Conservation (phyloP, 1,140 invertebrate species). For the Diploscapter pachys region DNA sequence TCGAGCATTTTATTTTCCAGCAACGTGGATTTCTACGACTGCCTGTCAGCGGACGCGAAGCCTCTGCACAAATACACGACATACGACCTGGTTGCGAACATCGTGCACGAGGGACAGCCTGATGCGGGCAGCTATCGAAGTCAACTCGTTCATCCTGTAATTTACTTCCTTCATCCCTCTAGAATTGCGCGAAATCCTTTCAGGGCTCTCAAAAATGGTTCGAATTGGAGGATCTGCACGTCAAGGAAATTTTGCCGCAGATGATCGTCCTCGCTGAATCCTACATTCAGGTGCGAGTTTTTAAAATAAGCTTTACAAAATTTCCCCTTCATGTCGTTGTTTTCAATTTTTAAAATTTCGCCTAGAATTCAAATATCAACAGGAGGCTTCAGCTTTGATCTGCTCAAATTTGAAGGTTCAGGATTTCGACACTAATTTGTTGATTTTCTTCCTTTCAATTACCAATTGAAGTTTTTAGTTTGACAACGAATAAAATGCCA, state of each 20-base stretch:
- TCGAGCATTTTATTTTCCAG: constrained; percentile 62
- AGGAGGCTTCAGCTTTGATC: neutral
- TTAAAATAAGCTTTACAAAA: neutral
- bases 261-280: constrained; percentile 99
- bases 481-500: too few relatives aligned
- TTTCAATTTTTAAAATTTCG: constrained; percentile 29
- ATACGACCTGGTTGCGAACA: constrained; percentile 94
- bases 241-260: constrained; percentile 93
- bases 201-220: constrained; percentile 76
- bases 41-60: constrained; percentile 66
- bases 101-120: constrained; percentile 95
- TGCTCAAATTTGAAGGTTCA: too few relatives aligned
- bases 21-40: constrained; percentile 94
- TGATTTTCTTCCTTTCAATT: too few relatives aligned
- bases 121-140: constrained; percentile 81
- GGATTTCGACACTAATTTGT: too few relatives aligned
- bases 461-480: too few relatives aligned
- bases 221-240: constrained; percentile 97
- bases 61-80: constrained; percentile 75
- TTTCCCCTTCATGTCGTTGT: constrained; percentile 7
- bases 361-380: constrained; percentile 18
- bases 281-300: constrained; percentile 77
- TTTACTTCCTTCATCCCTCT: constrained; percentile 27
- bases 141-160: constrained; percentile 89
- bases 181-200: constrained; percentile 37